Evolutionary conservation across 1,140 invertebrate species (phyloP), one percentile per base, ranked within the genome.

Genomic region (Papilio polyxenes): DNA sequence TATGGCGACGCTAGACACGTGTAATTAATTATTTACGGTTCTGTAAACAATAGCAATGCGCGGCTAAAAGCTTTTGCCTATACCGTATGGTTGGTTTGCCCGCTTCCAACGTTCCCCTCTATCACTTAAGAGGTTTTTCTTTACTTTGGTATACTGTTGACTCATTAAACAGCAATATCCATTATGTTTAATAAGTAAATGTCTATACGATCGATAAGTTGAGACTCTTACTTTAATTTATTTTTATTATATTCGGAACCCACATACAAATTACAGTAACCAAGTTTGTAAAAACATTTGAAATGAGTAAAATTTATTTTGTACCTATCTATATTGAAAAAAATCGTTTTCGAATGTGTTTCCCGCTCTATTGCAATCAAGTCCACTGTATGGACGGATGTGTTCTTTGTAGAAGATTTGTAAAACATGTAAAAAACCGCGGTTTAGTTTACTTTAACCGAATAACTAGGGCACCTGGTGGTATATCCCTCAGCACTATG

Each of bases 401-500:
- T 44, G 40, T 44, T 7, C 40, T 6, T 44, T 44, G 40, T 44
- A 1, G 1, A 7, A 44, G 40, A 44, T 44, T 44, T 44, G 40
- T 44, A n/a, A 17, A 59, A n/a, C 17, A n/a, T 31, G 53, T 56
- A n/a, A 17, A 59, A n/a, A 56, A n/a, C 6, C 17, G 2, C 17
- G 56, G 56, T 72, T 31, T 13, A 72, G 37, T 13, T 72, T 15
- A 72, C 23, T 37, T 79, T 79, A 69, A 49, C 17, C 59, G 44
- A 51, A 56, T 49, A 69, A 53, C 56, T 15, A 77, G 75, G 49
- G 1, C 75, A 77, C 75, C 75, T 77, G 75, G 49, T 80, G 78
- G 65, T 69, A 80, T 80, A 69, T 80, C 78, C n/a, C 44, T 80
- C 78, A n/a, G 20, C 78, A 80, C 78, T 11, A 9, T 20, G 59